Conservation (phyloP, 2,113 vertebrate species). For the Nannobrachium achirus region DNA sequence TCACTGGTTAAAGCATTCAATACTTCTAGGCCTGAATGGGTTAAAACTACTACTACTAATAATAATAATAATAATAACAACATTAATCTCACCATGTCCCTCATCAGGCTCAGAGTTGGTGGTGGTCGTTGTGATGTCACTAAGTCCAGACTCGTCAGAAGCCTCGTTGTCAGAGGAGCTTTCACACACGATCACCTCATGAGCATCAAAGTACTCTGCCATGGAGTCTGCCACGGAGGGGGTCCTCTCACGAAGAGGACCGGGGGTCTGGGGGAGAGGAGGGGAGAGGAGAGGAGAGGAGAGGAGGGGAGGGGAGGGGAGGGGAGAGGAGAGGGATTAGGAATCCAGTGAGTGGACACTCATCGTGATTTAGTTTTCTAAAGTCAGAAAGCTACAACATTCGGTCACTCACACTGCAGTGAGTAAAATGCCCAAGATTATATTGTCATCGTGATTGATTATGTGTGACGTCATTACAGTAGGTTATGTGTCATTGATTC, state of each 20-base stretch:
- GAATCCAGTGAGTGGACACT: too few species aligned
- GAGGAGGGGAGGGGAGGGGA: not conserved
- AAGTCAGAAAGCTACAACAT: too few species aligned
- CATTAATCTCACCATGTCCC: constrained; percentile 74
- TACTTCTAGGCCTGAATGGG: too few species aligned
- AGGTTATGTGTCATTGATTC: too few species aligned
- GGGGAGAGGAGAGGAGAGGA: not conserved
- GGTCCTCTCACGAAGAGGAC: constrained; percentile 63
- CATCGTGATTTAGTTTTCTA: too few species aligned
- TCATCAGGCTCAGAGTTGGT: constrained; percentile 83
- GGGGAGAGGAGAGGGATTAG: not conserved
- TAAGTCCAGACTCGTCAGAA: constrained; percentile 87
- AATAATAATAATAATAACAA: too few species aligned
- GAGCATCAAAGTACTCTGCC: constrained; percentile 91
- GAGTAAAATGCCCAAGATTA: too few species aligned
- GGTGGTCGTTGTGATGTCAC: constrained; percentile 87
- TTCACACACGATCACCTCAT: constrained; percentile 86
- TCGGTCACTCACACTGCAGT: too few species aligned
- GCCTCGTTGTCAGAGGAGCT: constrained; percentile 89
- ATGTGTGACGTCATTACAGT: too few species aligned
- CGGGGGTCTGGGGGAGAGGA: constrained; percentile 76
- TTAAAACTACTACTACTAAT: too few species aligned
- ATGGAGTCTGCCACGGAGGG: constrained; percentile 88
- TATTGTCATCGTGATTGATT: too few species aligned
- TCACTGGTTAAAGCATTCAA: too few species aligned